A percentile compares a stretch with the other conserved stretches of the same genome.
Evolutionary conservation across 2,797 vertebrate genomes (phyloP).

Genomic region (Pseudomugil gertrudae): DNA sequence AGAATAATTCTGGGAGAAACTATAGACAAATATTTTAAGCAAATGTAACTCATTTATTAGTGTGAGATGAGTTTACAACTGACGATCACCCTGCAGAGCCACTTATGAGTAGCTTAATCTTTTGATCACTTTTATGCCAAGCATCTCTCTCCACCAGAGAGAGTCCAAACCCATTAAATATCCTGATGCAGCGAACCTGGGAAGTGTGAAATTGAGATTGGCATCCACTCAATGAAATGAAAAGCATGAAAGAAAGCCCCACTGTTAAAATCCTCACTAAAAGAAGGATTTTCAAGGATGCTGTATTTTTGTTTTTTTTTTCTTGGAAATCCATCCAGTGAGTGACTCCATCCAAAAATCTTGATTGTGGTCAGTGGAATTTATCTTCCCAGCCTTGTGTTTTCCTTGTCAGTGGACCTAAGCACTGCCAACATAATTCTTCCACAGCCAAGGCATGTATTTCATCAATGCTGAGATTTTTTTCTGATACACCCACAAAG

Average conservation of each 20-base stretch:
- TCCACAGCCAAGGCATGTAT: background rate
- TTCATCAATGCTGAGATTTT: background rate
- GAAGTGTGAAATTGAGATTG: conserved; percentile 71
- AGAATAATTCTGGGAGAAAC: conserved; percentile 11
- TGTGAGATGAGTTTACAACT: conserved; percentile 53
- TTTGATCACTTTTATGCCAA: conserved; percentile 70
- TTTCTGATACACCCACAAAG: background rate
- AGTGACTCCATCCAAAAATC: conserved; percentile 29
- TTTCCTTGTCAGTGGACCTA: background rate
- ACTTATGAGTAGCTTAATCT: conserved; percentile 65
- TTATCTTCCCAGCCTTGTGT: background rate
- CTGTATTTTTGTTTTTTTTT: conserved; percentile 5
- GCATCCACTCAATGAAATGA: conserved; percentile 66
- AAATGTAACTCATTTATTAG: conserved; percentile 39
- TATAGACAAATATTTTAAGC: conserved; percentile 28
- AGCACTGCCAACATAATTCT: conserved; percentile 11
- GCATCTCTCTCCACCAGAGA: conserved; percentile 77
- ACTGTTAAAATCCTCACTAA: conserved; percentile 53
- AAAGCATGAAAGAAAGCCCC: conserved; percentile 65
- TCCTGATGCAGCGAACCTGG: conserved; percentile 73
- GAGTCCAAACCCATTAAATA: conserved; percentile 74
- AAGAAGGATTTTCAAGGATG: conserved; percentile 11
- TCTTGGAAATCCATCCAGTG: conserved; percentile 25
- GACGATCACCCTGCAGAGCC: conserved; percentile 51
- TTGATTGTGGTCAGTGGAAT: conserved; percentile 5